Evolutionary conservation across 1,140 invertebrate genomes (phyloP).

Genomic region (Meloidogyne hapla): DNA sequence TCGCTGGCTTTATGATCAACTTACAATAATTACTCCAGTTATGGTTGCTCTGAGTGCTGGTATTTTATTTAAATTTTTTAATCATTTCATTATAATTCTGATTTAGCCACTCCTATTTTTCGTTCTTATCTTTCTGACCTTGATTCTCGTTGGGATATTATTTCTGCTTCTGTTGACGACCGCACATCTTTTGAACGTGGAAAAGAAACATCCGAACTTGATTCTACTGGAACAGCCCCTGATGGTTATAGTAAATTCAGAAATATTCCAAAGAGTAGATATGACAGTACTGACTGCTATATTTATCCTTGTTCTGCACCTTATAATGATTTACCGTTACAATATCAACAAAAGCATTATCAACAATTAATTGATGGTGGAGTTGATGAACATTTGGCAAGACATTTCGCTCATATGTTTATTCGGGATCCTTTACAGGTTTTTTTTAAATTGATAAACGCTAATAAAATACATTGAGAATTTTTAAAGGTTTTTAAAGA

Average conservation of each 20-base stretch:
- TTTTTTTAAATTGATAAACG: not conserved
- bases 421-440: conserved; percentile 87
- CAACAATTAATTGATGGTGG: conserved; percentile 77
- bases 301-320: conserved; percentile 80
- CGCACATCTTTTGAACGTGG: conserved; percentile 90
- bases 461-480: too few species aligned
- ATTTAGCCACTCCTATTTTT: conserved; percentile 82
- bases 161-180: conserved; percentile 78
- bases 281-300: conserved; percentile 96
- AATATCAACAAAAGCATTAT: conserved; percentile 81
- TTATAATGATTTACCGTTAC: conserved; percentile 87
- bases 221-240: conserved; percentile 66
- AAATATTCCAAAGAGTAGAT: conserved; percentile 89
- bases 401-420: conserved; percentile 93
- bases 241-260: conserved; percentile 71
- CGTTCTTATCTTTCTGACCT: conserved; percentile 88
- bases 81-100: too few species aligned
- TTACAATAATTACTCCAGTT: conserved; percentile 93
- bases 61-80: not conserved
- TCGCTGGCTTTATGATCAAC: conserved; percentile 89
- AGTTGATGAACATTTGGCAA: conserved; percentile 72
- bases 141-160: conserved; percentile 78
- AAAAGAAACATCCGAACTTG: conserved; percentile 62
- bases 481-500: conserved; percentile 79
- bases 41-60: conserved; percentile 88